A percentile compares a stretch with the other conserved stretches of the same genome.
Evolutionary conservation across 23 tunicate genomes (phyloP).

Genomic region (Diplosoma virens): DNA sequence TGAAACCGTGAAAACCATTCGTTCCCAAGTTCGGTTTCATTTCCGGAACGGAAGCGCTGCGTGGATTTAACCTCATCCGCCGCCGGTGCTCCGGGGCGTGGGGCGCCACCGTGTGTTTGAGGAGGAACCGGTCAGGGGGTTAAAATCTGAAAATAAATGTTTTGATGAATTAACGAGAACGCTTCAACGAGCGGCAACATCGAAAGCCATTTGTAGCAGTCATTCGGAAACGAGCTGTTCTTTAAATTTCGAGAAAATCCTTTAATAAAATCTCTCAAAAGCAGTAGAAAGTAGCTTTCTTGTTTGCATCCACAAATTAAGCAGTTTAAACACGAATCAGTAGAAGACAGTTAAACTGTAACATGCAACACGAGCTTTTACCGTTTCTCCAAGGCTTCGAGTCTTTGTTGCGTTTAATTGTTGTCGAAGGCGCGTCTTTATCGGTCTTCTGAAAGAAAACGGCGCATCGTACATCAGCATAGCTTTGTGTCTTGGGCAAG

Average conservation of each 20-base stretch:
- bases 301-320: too few species aligned
- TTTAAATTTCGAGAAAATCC: too few species aligned
- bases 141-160: conserved; percentile 17
- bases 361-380: not conserved
- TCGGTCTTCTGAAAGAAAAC: conserved; percentile 5
- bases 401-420: conserved; percentile 34
- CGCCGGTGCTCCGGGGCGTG: not conserved
- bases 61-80: conserved; percentile 48
- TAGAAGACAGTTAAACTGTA: too few species aligned
- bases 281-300: too few species aligned
- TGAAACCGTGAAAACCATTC: not conserved
- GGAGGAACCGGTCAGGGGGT: conserved; percentile 14
- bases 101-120: conserved; percentile 24
- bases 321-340: too few species aligned
- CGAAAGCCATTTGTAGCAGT: too few species aligned
- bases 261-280: too few species aligned
- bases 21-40: not conserved
- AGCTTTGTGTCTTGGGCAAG: too few species aligned
- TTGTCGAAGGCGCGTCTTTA: not conserved
- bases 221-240: too few species aligned
- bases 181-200: too few species aligned
- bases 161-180: too few species aligned
- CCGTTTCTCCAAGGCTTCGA: conserved; percentile 36
- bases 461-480: too few species aligned
- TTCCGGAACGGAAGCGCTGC: not conserved